phyloP scores from a whole-genome alignment of 2,113 vertebrate genomes.

The Taxidea taxus region DNA sequence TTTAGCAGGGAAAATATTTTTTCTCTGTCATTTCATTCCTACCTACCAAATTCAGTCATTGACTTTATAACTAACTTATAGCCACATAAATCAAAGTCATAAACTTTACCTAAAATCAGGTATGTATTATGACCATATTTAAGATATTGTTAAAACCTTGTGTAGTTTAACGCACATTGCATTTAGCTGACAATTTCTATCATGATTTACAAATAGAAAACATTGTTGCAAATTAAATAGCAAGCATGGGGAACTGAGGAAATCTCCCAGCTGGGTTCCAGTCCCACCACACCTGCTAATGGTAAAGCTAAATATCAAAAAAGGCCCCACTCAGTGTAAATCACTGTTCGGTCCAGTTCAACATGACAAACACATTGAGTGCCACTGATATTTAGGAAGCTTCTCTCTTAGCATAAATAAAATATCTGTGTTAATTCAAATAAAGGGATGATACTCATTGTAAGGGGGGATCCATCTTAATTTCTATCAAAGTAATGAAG shows the following conservation, averaged over 20 bases:
- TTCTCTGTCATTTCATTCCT: background rate
- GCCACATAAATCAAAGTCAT: background rate
- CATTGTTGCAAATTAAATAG: background rate
- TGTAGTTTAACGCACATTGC: background rate
- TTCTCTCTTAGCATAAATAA: constrained; percentile 68
- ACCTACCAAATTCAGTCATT: background rate
- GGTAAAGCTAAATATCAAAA: background rate
- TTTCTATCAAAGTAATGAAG: constrained; percentile 24
- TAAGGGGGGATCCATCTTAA: constrained; percentile 45
- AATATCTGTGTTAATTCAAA: constrained; percentile 63
- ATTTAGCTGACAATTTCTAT: background rate
- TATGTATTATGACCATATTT: background rate
- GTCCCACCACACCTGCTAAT: background rate
- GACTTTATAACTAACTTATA: constrained; percentile 5
- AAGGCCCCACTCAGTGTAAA: background rate
- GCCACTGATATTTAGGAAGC: background rate
- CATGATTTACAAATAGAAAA: background rate
- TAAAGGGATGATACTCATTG: constrained; percentile 69
- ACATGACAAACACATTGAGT: background rate
- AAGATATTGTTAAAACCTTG: background rate
- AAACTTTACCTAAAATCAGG: background rate
- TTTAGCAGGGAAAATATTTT: background rate
- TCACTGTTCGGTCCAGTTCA: background rate
- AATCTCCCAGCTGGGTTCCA: background rate
- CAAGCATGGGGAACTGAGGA: background rate